Base-by-base conservation (phyloP, 1,140 invertebrate species). In the Bombus vancouverensis region DNA sequence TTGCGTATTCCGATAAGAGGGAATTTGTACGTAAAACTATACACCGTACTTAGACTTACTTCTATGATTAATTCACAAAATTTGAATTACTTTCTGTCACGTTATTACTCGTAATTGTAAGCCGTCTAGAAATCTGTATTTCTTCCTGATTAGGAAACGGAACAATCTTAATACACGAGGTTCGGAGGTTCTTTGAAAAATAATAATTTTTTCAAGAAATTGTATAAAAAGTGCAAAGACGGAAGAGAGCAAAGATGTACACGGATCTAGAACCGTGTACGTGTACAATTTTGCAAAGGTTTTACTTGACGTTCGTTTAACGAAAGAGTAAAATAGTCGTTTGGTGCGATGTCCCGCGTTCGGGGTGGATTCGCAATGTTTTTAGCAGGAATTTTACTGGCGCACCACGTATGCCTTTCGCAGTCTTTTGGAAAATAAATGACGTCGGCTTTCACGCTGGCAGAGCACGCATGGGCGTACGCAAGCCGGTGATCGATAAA, bases 391-490 rank as follows among this genome's bases (percentile, higher is more conserved):
- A 22, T 34, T 10, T 71, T 37, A 71, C 68, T 39, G 37, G 34
- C 13, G 32, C 25, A n/a, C 28, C 44, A 10, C 65, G 39, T 39
- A 13, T 39, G 76, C 73, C n/a, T 73, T 53, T 76, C 66, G 75
- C 83, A 37, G 70, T 59, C 44, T 81, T 81, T 75, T 57, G 59
- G 59, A 65, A 70, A 85, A 87, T 89, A 87, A 88, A 88, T 57
- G 86, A 72, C 70, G 34, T 18, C 9, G n/a, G 53, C 34, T 59
- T 71, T 74, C 62, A 34, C 28, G n/a, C 25, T 34, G 71, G 57
- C 10, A 34, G 42, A 47, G 59, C 62, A 3, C 44, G 28, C 18
- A 44, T 44, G 34, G 34, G 34, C 44, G 39, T 75, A 9, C 57
- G 59, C 44, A 57, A 4, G 8, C 8, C 77, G 70, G 47, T 78